Conservation (phyloP, 2,113 vertebrate genomes). For the Notarius lentiginosus region DNA sequence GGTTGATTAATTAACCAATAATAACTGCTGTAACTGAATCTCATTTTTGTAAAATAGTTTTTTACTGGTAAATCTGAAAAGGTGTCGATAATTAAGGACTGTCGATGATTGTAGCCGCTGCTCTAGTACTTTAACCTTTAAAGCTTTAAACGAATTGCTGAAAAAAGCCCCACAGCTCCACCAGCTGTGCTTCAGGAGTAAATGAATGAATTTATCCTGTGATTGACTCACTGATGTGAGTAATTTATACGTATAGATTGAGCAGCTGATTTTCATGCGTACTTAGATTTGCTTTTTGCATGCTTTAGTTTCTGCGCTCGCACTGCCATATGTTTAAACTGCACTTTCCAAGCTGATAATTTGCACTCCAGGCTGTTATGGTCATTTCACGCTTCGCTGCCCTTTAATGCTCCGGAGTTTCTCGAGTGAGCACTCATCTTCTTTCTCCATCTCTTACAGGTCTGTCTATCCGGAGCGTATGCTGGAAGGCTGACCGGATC, state of each 20-base stretch:
- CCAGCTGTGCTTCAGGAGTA: too few relatives aligned
- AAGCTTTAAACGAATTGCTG: too few relatives aligned
- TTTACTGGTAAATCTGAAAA: too few relatives aligned
- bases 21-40: too few relatives aligned
- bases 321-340: neutral
- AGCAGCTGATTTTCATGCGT: neutral
- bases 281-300: neutral
- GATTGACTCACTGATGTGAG: neutral
- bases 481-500: slow-evolving; percentile 92
- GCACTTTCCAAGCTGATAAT: neutral
- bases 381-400: neutral
- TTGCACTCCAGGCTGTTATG: neutral
- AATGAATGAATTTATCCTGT: neutral
- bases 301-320: neutral
- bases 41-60: too few relatives aligned
- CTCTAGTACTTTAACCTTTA: too few relatives aligned
- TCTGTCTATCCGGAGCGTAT: slow-evolving; percentile 93
- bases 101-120: too few relatives aligned
- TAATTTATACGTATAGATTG: neutral
- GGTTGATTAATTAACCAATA: too few relatives aligned
- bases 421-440: neutral
- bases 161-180: too few relatives aligned
- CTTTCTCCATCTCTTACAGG: slow-evolving; percentile 67
- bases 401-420: neutral
- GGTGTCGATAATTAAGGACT: too few relatives aligned